Percentiles rank a stretch among this genome's conserved stretches.
Conservation (phyloP, 2,797 vertebrate species). For the Aselliscus stoliczkanus region DNA sequence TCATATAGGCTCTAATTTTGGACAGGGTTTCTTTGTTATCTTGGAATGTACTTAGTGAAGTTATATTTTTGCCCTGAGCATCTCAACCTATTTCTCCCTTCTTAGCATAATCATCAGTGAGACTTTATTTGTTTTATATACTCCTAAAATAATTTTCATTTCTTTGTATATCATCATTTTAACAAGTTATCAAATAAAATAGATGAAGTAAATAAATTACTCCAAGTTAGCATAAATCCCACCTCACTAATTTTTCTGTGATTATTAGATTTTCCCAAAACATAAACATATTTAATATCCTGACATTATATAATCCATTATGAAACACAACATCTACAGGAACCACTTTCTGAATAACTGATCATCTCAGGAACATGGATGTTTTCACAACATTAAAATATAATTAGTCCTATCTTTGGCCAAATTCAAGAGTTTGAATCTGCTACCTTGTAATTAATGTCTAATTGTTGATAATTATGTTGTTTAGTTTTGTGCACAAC, state of each 20-base stretch:
- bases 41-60: neutral
- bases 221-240: constrained; percentile 23
- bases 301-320: neutral
- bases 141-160: neutral
- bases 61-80: neutral
- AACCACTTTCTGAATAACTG: constrained; percentile 35
- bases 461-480: constrained; percentile 72
- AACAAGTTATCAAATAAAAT: neutral
- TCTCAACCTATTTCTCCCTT: neutral
- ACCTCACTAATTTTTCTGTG: neutral
- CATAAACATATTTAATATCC: constrained; percentile 51
- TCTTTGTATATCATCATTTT: neutral
- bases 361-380: constrained; percentile 44
- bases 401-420: constrained; percentile 59
- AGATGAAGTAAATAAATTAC: neutral
- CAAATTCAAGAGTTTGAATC: constrained; percentile 51
- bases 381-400: constrained; percentile 58
- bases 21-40: neutral
- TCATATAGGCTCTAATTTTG: neutral
- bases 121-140: neutral
- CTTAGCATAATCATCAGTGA: neutral
- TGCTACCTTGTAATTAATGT: constrained; percentile 55
- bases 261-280: neutral
- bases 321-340: neutral
- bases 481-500: constrained; percentile 59